Base-by-base conservation (phyloP, 2,113 vertebrate species). In the Trochalopteron elliotii region DNA sequence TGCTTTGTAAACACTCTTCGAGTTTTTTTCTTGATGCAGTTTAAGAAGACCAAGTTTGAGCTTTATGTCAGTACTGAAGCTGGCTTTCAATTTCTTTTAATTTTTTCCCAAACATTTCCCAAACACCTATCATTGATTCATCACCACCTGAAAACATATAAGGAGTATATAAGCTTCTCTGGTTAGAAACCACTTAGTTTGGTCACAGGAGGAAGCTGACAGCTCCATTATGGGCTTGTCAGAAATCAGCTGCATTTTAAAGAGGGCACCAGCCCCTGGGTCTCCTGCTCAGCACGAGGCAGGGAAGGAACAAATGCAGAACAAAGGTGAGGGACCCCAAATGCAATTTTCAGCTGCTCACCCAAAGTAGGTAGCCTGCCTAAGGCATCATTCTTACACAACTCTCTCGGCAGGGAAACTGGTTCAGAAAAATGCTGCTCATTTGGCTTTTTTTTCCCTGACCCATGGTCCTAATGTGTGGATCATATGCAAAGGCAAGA, bases 371-470 rank as follows among this genome's bases (percentile, higher is more conserved):
- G 83, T 80, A 85, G 70, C 44, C 67, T 74, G 81, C 87, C 81
- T 95, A 74, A 80, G 93, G 95, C 91, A 80, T 52, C 83, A 47
- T 88, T 92, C 75, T 83, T 74, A 30, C 78, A 64, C 81, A 83
- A 75, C 31, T 80, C 56, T 90, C 55, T 89, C 7, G 1, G 89
- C 44, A 85, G 87, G 64, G 31, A 94, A 96, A 81, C 68, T 35
- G 78, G 37, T 93, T 96, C 88, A 94, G 81, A 94, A 93, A 94
- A 94, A 91, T 88, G 71, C 16, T 95, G 84, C 82, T 96, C 89
- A 60, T 94, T 95, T 91, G 67, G 3, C 69, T 94, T 96, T 83
- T 78, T 75, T 49, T 85, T 81, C 55, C 40, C 82, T 94, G 63
- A 93, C 85, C 90, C 8, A 14, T 63, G 75, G 82, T 84, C 75